Evolutionary conservation across 2,113 vertebrate species (phyloP).

Genomic region (Diadophis punctatus): DNA sequence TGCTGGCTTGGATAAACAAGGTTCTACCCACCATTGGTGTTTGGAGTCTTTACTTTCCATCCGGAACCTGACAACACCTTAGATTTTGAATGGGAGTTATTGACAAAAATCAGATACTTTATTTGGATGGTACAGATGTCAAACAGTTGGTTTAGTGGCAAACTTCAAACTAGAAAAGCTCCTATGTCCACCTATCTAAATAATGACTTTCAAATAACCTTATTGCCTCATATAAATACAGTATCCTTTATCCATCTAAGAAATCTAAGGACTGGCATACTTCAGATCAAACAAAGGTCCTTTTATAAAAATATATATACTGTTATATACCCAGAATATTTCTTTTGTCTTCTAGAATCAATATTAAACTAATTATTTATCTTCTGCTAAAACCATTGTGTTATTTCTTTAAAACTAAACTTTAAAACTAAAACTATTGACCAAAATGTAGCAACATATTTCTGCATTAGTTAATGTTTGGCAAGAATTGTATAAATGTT

Average conservation of each 20-base stretch:
- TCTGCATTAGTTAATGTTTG: constrained; percentile 13
- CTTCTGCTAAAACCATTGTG: neutral
- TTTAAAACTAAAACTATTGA: neutral
- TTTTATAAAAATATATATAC: neutral
- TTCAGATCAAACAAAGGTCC: neutral
- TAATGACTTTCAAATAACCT: neutral
- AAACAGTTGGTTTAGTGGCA: neutral
- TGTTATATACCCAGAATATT: neutral
- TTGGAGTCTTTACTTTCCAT: no score
- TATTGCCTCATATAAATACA: neutral
- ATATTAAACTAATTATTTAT: neutral
- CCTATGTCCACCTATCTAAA: neutral
- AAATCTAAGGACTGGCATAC: neutral
- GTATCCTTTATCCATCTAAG: neutral
- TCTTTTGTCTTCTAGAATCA: neutral
- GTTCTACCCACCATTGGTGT: no score
- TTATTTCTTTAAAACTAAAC: neutral
- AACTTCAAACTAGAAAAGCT: neutral
- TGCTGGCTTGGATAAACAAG: no score
- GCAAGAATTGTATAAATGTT: neutral
- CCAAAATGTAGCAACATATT: neutral
- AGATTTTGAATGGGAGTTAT: neutral
- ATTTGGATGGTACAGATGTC: neutral
- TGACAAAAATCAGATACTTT: neutral
- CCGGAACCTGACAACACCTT: no score